Conservation (phyloP, 2,888 invertebrate species). For the Boloria euphrosyne region DNA sequence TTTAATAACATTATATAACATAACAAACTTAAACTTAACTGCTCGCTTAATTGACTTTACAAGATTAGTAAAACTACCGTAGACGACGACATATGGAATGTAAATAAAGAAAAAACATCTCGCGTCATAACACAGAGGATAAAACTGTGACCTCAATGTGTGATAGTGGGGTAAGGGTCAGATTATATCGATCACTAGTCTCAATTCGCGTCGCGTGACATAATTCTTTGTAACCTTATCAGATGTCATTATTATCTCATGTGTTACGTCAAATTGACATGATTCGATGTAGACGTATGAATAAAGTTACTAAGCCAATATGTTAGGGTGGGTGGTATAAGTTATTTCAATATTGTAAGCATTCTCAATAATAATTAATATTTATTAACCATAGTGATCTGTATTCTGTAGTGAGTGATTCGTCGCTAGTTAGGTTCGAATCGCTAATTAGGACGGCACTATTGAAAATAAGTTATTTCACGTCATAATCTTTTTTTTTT, state of each 20-base stretch:
- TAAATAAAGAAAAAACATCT: slow-evolving; percentile 17
- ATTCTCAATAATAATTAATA: too few species aligned
- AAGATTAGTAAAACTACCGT: not conserved
- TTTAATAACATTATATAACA: too few species aligned
- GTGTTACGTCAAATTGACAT: slow-evolving; percentile 1
- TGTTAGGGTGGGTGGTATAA: not conserved
- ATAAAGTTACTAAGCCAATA: slow-evolving; percentile 1
- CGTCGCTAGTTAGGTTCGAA: too few species aligned
- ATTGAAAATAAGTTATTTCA: too few species aligned
- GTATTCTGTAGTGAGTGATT: too few species aligned
- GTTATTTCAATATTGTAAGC: too few species aligned
- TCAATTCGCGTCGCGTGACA: slow-evolving; percentile 17
- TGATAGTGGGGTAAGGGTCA: slow-evolving; percentile 27
- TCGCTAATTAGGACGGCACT: too few species aligned
- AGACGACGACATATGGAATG: slow-evolving; percentile 10
- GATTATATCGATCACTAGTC: slow-evolving; percentile 28
- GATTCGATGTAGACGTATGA: not conserved
- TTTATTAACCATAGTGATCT: too few species aligned
- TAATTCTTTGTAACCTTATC: slow-evolving; percentile 29
- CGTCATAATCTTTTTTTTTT: too few species aligned
- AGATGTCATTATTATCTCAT: slow-evolving; percentile 21
- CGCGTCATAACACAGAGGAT: slow-evolving; percentile 13
- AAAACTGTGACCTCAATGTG: slow-evolving; percentile 25
- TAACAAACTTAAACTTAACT: not conserved
- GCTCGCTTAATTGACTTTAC: not conserved